Base-by-base conservation (phyloP, 2,113 vertebrate genomes). In the Psammodynastes pulverulentus region DNA sequence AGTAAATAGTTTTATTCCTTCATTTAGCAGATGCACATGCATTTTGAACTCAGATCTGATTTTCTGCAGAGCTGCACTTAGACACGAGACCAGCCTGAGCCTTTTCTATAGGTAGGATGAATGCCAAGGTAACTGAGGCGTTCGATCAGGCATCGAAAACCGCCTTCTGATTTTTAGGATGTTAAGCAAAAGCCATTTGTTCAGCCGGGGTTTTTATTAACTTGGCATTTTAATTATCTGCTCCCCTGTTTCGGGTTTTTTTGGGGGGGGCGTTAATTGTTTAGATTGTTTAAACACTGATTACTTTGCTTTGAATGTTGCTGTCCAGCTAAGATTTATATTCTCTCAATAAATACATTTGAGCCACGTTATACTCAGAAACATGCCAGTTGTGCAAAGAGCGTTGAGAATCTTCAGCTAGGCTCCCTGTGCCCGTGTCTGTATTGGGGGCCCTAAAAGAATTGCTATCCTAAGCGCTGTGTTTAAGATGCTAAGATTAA, bases 301-400 rank as follows among this genome's bases (percentile, higher is more conserved):
- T 88, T 88, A 88, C 10, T 88, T 1, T 88, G 51, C 10, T 23
- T 23, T 54, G n/a, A 56, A 88, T 56, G 7, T 62, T 62, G 43
- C 45, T 46, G 24, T 15, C 88, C 24, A 43, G 34, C 34, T 79
- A 79, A 24, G 17, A 58, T n/a, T 62, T 62, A 29, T 46, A 62
- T 89, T 26, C 53, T 15, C 58, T 46, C 23, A 62, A 62, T 62
- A 89, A 62, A 46, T 89, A 21, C 26, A 89, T 46, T 46, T 84
- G 52, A 62, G 86, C 3, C 52, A 6, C 3, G 10, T 79, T 79
- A 79, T 17, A 26, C 49, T 72, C 19, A 84, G 39, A 84, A 29
- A 19, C 51, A 90, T 90, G 91, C 3, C 29, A 91, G 79, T n/a
- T 58, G 45, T 54, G 53, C 88, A 62, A n/a, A 93, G 94, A 90